These are phyloP conservation scores for Philopedon plagiatum DNA, from an alignment of 2,888 invertebrate genomes.

Conservation along the genomic window DNA sequence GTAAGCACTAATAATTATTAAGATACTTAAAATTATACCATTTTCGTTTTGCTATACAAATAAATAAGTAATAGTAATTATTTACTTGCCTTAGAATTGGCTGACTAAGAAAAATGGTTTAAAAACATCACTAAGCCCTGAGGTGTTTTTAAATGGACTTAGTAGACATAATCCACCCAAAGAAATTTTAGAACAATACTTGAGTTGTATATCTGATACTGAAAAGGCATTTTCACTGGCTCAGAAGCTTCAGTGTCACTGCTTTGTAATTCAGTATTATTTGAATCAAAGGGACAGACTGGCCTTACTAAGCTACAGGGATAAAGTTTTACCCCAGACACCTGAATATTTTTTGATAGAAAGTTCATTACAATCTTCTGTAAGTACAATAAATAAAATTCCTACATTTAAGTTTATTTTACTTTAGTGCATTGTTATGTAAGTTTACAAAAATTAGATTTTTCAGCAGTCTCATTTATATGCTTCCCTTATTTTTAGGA, in stretches of 20 bases:
- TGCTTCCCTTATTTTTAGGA: slow-evolving; percentile 56
- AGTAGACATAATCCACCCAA: slow-evolving; percentile 63
- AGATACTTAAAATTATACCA: no score
- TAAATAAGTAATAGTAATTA: no score
- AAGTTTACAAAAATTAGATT: no score
- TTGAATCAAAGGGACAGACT: slow-evolving; percentile 76
- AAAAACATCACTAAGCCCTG: slow-evolving; percentile 61
- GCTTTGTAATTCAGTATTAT: slow-evolving; percentile 75
- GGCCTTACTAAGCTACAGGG: slow-evolving; percentile 76
- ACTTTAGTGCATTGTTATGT: no score
- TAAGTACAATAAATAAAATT: no score
- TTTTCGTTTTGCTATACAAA: no score
- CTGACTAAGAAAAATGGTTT: slow-evolving; percentile 67
- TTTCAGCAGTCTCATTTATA: slow-evolving; percentile 18
- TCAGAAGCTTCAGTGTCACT: slow-evolving; percentile 76
- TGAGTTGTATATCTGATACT: slow-evolving; percentile 60
- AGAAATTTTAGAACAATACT: slow-evolving; percentile 67
- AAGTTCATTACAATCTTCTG: slow-evolving; percentile 71
- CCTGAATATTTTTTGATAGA: slow-evolving; percentile 84
- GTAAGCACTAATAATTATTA: slow-evolving; percentile 57
- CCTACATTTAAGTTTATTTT: no score
- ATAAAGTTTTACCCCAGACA: slow-evolving; percentile 74
- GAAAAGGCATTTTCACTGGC: slow-evolving; percentile 76
- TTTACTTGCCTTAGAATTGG: slow-evolving; percentile 69
- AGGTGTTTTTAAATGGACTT: slow-evolving; percentile 62